Conservation (phyloP, 2,888 invertebrate species). For the Nymphalis c-album region DNA sequence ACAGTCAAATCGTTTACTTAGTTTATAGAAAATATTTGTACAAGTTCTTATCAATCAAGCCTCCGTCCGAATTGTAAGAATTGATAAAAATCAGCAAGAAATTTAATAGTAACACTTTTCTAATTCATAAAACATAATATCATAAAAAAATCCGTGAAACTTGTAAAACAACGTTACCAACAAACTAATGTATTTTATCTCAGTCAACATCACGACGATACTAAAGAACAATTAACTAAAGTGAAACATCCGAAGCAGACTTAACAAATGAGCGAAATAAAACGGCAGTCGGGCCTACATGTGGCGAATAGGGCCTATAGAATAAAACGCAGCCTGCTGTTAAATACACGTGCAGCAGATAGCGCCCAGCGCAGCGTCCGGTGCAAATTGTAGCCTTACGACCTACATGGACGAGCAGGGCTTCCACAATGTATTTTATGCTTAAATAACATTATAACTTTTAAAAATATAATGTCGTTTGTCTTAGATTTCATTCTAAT, state of each 20-base stretch:
- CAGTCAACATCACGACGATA: constrained; percentile 2
- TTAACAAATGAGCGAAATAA: constrained; percentile 34
- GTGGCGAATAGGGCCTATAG: constrained; percentile 35
- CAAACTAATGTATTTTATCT: constrained; percentile 5
- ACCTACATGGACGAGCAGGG: constrained; percentile 46
- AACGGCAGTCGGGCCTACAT: constrained; percentile 29
- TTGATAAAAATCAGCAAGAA: too few relatives aligned
- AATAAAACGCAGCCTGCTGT: constrained; percentile 70
- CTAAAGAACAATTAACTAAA: constrained; percentile 19
- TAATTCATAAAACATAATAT: too few relatives aligned
- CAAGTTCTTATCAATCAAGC: too few relatives aligned
- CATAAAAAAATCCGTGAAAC: not conserved
- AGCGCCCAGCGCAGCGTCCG: constrained; percentile 53
- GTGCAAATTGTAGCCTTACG: constrained; percentile 65
- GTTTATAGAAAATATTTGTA: too few relatives aligned
- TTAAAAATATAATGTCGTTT: too few relatives aligned
- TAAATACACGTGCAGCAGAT: constrained; percentile 63
- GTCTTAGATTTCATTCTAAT: too few relatives aligned
- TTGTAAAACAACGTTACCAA: not conserved
- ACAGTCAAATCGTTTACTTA: not conserved
- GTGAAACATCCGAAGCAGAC: constrained; percentile 19
- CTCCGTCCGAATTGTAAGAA: too few relatives aligned
- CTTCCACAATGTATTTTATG: constrained; percentile 4
- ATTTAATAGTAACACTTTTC: too few relatives aligned
- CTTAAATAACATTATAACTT: not conserved